These are phyloP conservation scores for Episyrphus balteatus DNA, from an alignment of 1,140 invertebrate species.

Conservation along the genomic window DNA sequence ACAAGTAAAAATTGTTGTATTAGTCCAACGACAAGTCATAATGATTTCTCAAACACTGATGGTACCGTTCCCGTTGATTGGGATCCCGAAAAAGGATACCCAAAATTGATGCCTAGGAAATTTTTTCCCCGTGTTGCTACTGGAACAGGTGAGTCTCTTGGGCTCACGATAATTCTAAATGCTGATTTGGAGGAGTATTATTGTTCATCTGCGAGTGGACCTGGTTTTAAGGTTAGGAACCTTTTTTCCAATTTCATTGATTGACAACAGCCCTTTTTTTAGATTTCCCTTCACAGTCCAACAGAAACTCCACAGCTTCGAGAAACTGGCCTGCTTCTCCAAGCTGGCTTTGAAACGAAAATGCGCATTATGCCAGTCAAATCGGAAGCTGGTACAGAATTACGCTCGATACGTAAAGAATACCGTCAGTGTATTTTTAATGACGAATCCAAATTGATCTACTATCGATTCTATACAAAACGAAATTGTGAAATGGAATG, in stretches of 20 bases:
- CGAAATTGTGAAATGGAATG: slow-evolving; percentile 60
- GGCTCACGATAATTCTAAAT: slow-evolving; percentile 58
- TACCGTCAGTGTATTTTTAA: slow-evolving; percentile 62
- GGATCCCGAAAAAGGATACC: slow-evolving; percentile 60
- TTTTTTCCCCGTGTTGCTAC: slow-evolving; percentile 50
- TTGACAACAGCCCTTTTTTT: too few species aligned
- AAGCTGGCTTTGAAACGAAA: slow-evolving; percentile 53
- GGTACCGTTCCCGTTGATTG: slow-evolving; percentile 46
- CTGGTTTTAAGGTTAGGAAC: slow-evolving; percentile 57
- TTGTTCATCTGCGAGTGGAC: slow-evolving; percentile 61
- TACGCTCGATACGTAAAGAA: slow-evolving; percentile 44
- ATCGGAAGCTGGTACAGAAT: slow-evolving; percentile 44
- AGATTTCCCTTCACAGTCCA: slow-evolving; percentile 53
- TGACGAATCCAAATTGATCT: slow-evolving; percentile 52
- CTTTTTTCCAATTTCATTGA: background rate
- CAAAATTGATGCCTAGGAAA: slow-evolving; percentile 37
- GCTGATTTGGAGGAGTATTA: slow-evolving; percentile 60
- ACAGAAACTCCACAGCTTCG: slow-evolving; percentile 64
- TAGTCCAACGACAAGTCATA: too few species aligned
- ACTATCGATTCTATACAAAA: slow-evolving; percentile 39
- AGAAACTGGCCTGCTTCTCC: slow-evolving; percentile 54
- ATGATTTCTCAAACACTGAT: background rate
- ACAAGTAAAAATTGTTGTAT: too few species aligned
- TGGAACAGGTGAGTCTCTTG: slow-evolving; percentile 51
- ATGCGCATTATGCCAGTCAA: slow-evolving; percentile 53